phyloP scores from a whole-genome alignment of 2,113 vertebrate genomes.

The Notothenia coriiceps region DNA sequence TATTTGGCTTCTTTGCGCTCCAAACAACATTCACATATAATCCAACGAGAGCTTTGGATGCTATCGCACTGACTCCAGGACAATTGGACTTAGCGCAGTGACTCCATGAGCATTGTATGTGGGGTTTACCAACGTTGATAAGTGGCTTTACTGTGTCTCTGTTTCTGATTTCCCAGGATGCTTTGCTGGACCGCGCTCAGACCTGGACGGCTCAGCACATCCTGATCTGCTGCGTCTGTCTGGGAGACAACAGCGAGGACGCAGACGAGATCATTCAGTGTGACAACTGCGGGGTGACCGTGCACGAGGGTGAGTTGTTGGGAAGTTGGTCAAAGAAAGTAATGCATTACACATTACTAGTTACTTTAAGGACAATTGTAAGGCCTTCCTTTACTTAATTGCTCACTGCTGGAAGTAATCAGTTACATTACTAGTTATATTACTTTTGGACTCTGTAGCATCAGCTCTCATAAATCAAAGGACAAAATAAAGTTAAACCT shows the following conservation, averaged over 20 bases:
- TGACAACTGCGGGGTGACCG: constrained; percentile 99
- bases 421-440: no score
- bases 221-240: constrained; percentile 98
- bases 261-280: constrained; percentile 99
- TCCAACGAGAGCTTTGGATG: constrained; percentile 60
- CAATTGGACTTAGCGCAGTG: constrained; percentile 53
- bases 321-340: no score
- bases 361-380: no score
- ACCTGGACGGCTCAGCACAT: constrained; percentile 97
- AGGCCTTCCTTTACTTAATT: no score
- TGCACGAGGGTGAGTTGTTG: constrained; percentile 93
- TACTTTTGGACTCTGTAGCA: no score
- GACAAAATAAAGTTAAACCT: no score
- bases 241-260: constrained; percentile 99
- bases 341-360: no score
- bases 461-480: no score
- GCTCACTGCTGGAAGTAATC: no score
- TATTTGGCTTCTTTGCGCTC: constrained; percentile 14
- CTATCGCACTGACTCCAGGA: constrained; percentile 55
- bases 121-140: constrained; percentile 35
- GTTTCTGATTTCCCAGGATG: constrained; percentile 84
- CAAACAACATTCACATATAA: constrained; percentile 38
- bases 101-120: constrained; percentile 45
- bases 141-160: constrained; percentile 43
- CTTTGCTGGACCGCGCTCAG: constrained; percentile 93